These are phyloP conservation scores for Virgularia gustaviana DNA, from an alignment of 92 coral and sea anemone genomes.

Conservation along the genomic window DNA sequence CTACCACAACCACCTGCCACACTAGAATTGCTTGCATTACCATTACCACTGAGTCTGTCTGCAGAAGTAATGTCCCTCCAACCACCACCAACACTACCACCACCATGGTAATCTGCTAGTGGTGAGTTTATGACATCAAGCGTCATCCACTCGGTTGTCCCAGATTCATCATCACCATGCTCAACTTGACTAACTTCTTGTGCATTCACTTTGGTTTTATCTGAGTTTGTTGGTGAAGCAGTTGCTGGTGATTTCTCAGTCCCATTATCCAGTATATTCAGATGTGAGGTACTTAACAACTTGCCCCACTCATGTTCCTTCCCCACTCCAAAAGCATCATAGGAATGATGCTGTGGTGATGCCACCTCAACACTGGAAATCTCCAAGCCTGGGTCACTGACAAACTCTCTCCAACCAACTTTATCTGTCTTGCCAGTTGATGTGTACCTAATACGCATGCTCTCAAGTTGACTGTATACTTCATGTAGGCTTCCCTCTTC, in stretches of 20 bases:
- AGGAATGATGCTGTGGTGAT: background rate
- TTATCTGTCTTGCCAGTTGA: background rate
- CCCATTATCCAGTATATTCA: background rate
- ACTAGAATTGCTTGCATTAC: too few relatives aligned
- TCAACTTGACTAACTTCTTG: background rate
- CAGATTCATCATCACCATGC: background rate
- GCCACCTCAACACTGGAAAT: background rate
- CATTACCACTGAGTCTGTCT: too few relatives aligned
- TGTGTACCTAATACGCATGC: background rate
- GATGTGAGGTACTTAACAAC: slow-evolving; percentile 9
- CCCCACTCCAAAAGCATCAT: background rate
- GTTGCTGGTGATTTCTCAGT: background rate
- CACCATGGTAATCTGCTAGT: background rate
- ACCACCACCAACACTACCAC: too few relatives aligned
- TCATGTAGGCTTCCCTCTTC: slow-evolving; percentile 25
- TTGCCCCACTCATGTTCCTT: slow-evolving; percentile 20
- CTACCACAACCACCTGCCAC: too few relatives aligned
- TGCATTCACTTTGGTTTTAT: background rate
- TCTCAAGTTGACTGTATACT: background rate
- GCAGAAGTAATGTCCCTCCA: too few relatives aligned
- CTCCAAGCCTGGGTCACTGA: slow-evolving; percentile 13
- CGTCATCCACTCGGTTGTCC: background rate
- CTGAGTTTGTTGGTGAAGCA: background rate
- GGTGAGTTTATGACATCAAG: background rate
- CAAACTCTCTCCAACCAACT: slow-evolving; percentile 30